Percentiles rank a stretch among this genome's conserved stretches.
phyloP scores from a whole-genome alignment of 2,888 invertebrate species.

The Hedychridium roseum region DNA sequence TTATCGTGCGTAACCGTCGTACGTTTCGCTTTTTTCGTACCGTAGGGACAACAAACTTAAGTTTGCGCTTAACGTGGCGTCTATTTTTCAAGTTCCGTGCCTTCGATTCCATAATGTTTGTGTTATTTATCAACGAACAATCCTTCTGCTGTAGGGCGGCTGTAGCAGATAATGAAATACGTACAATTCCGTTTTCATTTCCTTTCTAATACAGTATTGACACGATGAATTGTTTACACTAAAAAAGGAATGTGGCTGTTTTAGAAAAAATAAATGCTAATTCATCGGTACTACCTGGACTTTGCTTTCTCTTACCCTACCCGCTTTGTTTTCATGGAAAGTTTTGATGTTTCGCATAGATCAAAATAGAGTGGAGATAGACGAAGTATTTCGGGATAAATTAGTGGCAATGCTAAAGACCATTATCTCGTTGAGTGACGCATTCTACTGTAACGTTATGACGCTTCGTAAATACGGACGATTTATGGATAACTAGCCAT shows the following conservation, averaged over 20 bases:
- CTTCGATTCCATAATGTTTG: conserved; percentile 54
- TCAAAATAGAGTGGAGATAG: too few relatives aligned
- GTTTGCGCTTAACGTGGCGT: conserved; percentile 53
- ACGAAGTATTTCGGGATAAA: too few relatives aligned
- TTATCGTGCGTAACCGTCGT: conserved; percentile 30
- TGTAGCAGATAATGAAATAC: conserved; percentile 25
- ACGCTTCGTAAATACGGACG: too few relatives aligned
- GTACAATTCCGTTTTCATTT: conserved; percentile 30
- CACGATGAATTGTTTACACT: conserved; percentile 44
- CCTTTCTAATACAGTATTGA: conserved; percentile 49
- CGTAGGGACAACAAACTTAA: conserved; percentile 47
- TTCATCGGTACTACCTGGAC: too few relatives aligned
- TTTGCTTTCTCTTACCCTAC: too few relatives aligned
- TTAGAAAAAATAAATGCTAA: conserved; percentile 58
- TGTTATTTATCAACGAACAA: conserved; percentile 54
- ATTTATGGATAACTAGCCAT: too few relatives aligned
- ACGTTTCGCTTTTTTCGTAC: conserved; percentile 39
- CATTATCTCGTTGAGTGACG: too few relatives aligned
- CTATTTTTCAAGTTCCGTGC: conserved; percentile 54
- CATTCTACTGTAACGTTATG: too few relatives aligned
- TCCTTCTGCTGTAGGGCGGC: conserved; percentile 35
- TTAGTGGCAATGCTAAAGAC: too few relatives aligned
- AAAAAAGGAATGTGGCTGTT: conserved; percentile 57
- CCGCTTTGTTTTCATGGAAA: too few relatives aligned
- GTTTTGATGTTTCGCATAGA: too few relatives aligned